Conservation (phyloP, 2,888 invertebrate genomes). For the Muschampia plurimacula region DNA sequence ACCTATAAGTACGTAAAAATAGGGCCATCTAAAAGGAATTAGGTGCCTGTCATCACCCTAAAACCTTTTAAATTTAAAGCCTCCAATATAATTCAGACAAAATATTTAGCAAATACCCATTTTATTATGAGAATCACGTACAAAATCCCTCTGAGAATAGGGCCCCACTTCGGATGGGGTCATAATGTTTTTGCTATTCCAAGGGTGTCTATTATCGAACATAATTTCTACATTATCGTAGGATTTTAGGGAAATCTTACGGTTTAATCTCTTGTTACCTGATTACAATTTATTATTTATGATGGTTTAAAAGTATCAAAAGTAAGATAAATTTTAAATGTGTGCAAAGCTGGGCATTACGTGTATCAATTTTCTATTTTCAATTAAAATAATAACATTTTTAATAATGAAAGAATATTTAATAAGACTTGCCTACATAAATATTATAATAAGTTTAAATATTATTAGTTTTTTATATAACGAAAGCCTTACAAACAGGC, state of each 20-base stretch:
- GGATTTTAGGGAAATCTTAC: constrained; percentile 13
- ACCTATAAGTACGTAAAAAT: too few species aligned
- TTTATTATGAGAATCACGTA: constrained; percentile 17
- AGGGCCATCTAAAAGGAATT: constrained; percentile 6
- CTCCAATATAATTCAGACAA: constrained; percentile 4
- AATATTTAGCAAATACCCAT: constrained; percentile 15
- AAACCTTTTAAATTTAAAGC: constrained; percentile 9
- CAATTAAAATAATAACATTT: too few species aligned
- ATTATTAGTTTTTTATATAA: too few species aligned
- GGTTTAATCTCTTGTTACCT: not conserved
- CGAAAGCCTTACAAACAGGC: too few species aligned
- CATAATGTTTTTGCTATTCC: constrained; percentile 33
- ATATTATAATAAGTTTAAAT: too few species aligned
- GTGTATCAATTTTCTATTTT: too few species aligned
- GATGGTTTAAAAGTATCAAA: too few species aligned
- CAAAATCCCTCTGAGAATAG: constrained; percentile 13
- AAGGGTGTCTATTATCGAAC: constrained; percentile 32
- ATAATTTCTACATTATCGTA: constrained; percentile 35
- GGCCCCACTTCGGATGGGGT: constrained; percentile 12
- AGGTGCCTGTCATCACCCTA: not conserved
- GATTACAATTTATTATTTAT: too few species aligned
- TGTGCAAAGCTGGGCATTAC: too few species aligned
- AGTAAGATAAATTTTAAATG: too few species aligned
- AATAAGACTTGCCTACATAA: too few species aligned
- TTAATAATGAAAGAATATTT: too few species aligned